These are phyloP conservation scores for Otus sunia DNA, from an alignment of 2,113 vertebrate species.

Conservation along the genomic window DNA sequence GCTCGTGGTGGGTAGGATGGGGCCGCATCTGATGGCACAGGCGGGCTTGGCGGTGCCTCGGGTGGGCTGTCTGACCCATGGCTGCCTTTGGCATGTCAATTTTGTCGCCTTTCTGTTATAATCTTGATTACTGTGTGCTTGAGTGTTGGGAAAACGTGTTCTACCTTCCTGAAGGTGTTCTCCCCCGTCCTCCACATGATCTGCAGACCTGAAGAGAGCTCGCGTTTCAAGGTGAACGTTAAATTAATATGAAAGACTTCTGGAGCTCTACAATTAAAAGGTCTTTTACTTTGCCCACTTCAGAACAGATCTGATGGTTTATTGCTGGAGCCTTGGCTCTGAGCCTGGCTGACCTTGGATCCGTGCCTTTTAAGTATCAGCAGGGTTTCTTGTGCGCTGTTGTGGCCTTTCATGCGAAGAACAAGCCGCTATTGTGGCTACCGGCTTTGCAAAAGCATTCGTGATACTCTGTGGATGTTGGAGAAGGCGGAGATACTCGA, in stretches of 20 bases:
- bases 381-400: slow-evolving; percentile 2
- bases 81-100: fast-evolving
- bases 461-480: not conserved
- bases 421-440: slow-evolving; percentile 22
- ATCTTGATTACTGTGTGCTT: fast-evolving
- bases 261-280: slow-evolving; percentile 27
- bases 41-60: not conserved
- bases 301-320: not conserved
- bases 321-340: slow-evolving; percentile 14
- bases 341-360: slow-evolving; percentile 57
- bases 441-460: not conserved
- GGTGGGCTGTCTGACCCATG: fast-evolving
- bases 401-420: slow-evolving; percentile 26
- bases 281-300: not conserved
- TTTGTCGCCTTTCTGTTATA: fast-evolving
- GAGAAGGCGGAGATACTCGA: not conserved
- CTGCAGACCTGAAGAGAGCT: not conserved
- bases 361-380: not conserved
- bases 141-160: fast-evolving
- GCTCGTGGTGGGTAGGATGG: not conserved
- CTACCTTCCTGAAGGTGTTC: not conserved
- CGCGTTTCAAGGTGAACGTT: not conserved
- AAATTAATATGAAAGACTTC: not conserved
- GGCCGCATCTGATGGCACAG: not conserved
- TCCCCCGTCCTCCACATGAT: fast-evolving